These are phyloP conservation scores for Protonemura montana DNA, from an alignment of 2,888 invertebrate genomes.

Conservation along the genomic window DNA sequence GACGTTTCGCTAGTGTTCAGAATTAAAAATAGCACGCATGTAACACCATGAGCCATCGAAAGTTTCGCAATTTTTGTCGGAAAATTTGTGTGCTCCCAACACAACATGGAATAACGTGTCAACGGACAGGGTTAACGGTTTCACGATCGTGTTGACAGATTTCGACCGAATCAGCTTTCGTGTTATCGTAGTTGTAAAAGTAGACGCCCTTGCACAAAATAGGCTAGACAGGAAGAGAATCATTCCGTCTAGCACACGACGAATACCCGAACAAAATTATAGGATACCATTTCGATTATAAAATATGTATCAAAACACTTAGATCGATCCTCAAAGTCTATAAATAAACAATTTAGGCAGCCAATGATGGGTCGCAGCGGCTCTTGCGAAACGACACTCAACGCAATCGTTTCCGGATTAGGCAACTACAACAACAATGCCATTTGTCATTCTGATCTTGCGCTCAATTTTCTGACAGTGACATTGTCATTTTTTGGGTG, in stretches of 20 bases:
- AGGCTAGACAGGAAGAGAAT: background rate
- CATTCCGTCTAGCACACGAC: background rate
- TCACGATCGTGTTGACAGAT: background rate
- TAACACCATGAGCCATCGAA: background rate
- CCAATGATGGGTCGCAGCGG: background rate
- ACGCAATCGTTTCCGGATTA: background rate
- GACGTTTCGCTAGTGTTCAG: background rate
- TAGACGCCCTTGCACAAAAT: background rate
- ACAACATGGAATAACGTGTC: background rate
- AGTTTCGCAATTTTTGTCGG: background rate
- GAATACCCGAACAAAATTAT: no score
- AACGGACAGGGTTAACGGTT: background rate
- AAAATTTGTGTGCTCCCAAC: background rate
- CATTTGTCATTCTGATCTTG: conserved; percentile 4
- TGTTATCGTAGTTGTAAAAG: background rate
- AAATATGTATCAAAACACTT: background rate
- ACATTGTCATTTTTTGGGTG: background rate
- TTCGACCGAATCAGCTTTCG: background rate
- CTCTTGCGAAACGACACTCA: background rate
- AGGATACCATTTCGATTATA: background rate
- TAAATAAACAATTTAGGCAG: background rate
- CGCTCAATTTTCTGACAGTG: background rate
- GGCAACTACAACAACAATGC: background rate
- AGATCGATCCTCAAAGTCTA: background rate
- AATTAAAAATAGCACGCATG: background rate